Percentiles rank a stretch among this genome's conserved stretches.
Evolutionary conservation across 2,888 invertebrate genomes (phyloP).

Genomic region (Drosophila eohydei): DNA sequence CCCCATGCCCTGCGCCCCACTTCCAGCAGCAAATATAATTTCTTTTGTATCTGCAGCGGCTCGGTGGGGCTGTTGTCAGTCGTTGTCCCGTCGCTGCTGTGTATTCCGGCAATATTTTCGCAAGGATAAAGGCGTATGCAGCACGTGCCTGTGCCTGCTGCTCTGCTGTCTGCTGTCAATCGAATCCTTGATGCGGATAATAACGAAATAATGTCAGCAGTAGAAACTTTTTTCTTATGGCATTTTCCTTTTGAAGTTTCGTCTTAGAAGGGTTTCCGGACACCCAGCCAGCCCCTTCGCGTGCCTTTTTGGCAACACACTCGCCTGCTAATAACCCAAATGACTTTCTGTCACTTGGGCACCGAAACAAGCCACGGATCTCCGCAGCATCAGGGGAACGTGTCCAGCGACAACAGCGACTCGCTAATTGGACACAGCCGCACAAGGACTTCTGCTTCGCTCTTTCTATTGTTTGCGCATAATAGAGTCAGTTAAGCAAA

Average conservation of each 20-base stretch:
- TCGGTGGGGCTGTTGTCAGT: constrained; percentile 48
- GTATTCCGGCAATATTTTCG: constrained; percentile 74
- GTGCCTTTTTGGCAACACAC: constrained; percentile 19
- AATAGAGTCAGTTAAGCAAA: constrained; percentile 7
- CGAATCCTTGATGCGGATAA: constrained; percentile 80
- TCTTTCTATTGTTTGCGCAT: constrained; percentile 6
- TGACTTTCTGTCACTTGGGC: constrained; percentile 74
- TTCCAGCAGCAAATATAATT: constrained; percentile 65
- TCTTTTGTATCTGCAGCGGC: constrained; percentile 65
- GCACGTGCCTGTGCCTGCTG: constrained; percentile 64
- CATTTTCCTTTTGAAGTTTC: constrained; percentile 61
- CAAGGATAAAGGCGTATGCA: constrained; percentile 73
- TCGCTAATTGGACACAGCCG: constrained; percentile 53
- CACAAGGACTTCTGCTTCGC: constrained; percentile 17
- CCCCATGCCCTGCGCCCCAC: constrained; percentile 12
- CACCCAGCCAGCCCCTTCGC: not conserved
- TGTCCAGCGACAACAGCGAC: constrained; percentile 22
- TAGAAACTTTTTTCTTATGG: constrained; percentile 58
- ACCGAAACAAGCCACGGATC: constrained; percentile 38
- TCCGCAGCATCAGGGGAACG: constrained; percentile 18
- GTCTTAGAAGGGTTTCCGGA: constrained; percentile 57
- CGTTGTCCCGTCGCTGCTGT: constrained; percentile 47
- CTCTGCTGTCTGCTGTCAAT: constrained; percentile 59
- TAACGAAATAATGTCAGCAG: constrained; percentile 79
- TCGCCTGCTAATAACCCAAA: constrained; percentile 73